Evolutionary conservation across 2,797 vertebrate genomes (phyloP), one percentile per base, ranked within the genome.

Genomic region (Pseudochaenichthys georgianus): DNA sequence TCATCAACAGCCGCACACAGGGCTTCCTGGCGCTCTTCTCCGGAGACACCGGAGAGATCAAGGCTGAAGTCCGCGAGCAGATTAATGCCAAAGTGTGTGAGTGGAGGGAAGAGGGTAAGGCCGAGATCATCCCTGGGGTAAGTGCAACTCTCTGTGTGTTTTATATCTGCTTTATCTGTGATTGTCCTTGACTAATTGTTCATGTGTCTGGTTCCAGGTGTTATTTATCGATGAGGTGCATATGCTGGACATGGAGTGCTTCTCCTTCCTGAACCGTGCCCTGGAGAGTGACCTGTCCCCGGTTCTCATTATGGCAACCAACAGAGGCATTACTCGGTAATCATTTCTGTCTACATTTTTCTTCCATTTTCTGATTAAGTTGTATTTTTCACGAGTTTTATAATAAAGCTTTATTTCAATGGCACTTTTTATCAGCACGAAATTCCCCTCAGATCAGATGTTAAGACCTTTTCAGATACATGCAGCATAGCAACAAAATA

Each of bases 201-300:
- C n/a, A 0, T 58, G n/a, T 58, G 9, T 80, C 38, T 72, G 62
- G 8, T 41, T 81, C 4, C 73, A 98, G 97, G 97, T 98, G 80
- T 95, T 98, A 46, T 98, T 98, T 86, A 98, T 98, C 3, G 97
- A 98, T 0, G 97, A 98, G 89, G 97, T 98, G 11, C 97, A 98
- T 72, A 99, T 99, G 97, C 83, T 99, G 91, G 98, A 99, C 84
- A 99, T 98, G n/a, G 98, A 99, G 91, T 97, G 98, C 72, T 99
- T 99, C 80, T 99, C 97, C 1, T 99, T 97, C 88, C 93, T 99
- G 72, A 99, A 99, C 89, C 96, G 97, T 0, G 98, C 97, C 7
- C 90, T 99, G 84, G 98, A 99, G 93, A 99, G 95, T 3, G 98
- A 99, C 92, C 93, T 99, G 92, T 96, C 97, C 0, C 97, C 97